Evolutionary conservation across 2,797 vertebrate species (phyloP), one percentile per base, ranked within the genome.

Genomic region (Rhynchotus rufescens): DNA sequence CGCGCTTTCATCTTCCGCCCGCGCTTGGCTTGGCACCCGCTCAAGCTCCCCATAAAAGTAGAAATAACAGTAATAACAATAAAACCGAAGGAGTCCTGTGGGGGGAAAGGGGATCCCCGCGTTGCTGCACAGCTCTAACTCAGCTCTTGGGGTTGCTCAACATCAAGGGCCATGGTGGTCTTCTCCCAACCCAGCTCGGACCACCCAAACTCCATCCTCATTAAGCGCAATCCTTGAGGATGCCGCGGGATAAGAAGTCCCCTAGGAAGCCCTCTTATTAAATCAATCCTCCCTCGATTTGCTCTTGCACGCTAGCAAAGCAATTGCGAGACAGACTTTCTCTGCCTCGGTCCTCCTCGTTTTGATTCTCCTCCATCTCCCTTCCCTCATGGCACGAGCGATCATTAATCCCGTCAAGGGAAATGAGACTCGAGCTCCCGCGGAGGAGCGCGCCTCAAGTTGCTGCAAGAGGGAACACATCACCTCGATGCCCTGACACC

Each of bases 401-500:
- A 85, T 87, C 84, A 88, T 92, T 89, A 78, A 96, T 89, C 82
- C 80, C 59, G 16, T 28, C 64, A 83, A 90, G 90, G 80, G 84
- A 93, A 96, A 95, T 26, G 66, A 92, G 81, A 84, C 71, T 93
- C 95, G 89, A 3, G 40, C 65, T 94, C 86, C 60, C 66, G 36
- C 2, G 65, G 3, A 84, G 57, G 76, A 90, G 78, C 54, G 49
- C 54, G 71, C 79, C 87, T 91, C 88, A 91, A 95, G 52, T 36
- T 68, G 85, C 88, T 84, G 71, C 69, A 76, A 90, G 82, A 90
- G 92, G 49, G 64, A 93, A 82, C 84, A 73, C 62, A n/a, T 94
- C 78, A 72, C 71, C 90, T 61, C 79, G 90, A 89, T 86, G 72
- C 57, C 66, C 7, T 89, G 93, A 90, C 90, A 96, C 4, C 1